Conservation (phyloP, 1,140 invertebrate species). For the Meteorus sp. region DNA sequence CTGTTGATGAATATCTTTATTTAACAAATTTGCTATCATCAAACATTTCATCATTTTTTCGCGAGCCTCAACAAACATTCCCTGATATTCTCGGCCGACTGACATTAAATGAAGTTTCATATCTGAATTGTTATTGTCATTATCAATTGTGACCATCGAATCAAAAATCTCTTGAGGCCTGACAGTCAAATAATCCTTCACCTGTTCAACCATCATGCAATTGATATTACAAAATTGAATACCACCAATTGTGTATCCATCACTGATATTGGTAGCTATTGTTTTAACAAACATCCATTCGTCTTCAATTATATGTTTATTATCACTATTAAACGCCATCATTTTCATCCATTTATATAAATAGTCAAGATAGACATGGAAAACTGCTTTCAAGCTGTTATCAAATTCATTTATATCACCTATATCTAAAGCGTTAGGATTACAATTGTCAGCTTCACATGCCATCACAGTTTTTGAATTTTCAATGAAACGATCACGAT, state of each 20-base stretch:
- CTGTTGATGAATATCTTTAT: slow-evolving; percentile 70
- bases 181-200: slow-evolving; percentile 45
- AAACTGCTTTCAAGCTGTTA: slow-evolving; percentile 72
- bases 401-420: slow-evolving; percentile 75
- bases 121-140: slow-evolving; percentile 35
- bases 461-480: slow-evolving; percentile 71
- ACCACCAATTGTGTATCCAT: slow-evolving; percentile 68
- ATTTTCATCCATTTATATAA: slow-evolving; percentile 72
- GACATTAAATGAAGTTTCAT: slow-evolving; percentile 66
- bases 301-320: slow-evolving; percentile 78
- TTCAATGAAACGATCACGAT: slow-evolving; percentile 73
- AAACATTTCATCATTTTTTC: slow-evolving; percentile 79
- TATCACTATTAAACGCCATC: slow-evolving; percentile 69
- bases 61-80: slow-evolving; percentile 75
- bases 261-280: slow-evolving; percentile 70
- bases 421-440: too few relatives aligned
- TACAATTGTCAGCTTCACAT: too few relatives aligned
- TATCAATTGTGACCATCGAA: slow-evolving; percentile 30
- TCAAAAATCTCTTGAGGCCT: slow-evolving; percentile 46
- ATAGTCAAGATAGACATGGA: slow-evolving; percentile 76
- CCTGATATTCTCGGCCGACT: slow-evolving; percentile 77
- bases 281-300: slow-evolving; percentile 78
- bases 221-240: slow-evolving; percentile 66
- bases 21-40: slow-evolving; percentile 77
- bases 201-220: slow-evolving; percentile 45